Conservation (phyloP, 2,113 vertebrate genomes). For the Hassar affinis region DNA sequence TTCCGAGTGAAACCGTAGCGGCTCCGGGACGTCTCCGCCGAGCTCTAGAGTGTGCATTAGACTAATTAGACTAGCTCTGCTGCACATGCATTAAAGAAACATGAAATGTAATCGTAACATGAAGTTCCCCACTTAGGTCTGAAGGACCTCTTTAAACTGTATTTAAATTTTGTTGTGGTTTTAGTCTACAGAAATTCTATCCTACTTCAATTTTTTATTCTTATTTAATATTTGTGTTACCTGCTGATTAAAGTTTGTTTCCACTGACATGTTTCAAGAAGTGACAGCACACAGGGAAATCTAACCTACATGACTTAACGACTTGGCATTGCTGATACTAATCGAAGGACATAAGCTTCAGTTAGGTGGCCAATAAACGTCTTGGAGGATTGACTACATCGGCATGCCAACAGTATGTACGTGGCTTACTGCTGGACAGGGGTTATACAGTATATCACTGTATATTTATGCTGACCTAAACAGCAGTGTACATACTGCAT, state of each 20-base stretch:
- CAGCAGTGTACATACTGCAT: background rate
- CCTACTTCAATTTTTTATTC: no score
- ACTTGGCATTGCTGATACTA: background rate
- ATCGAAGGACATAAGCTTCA: background rate
- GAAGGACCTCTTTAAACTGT: background rate
- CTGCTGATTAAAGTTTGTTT: no score
- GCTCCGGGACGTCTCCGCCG: background rate
- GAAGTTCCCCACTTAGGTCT: background rate
- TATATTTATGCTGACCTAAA: background rate
- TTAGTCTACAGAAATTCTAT: background rate
- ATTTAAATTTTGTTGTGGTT: background rate
- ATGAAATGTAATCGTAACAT: background rate
- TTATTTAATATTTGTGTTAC: no score
- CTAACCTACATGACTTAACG: background rate
- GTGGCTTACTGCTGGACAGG: background rate
- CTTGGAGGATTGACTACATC: background rate
- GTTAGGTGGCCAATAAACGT: background rate
- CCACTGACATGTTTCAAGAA: background rate
- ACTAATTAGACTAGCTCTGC: conserved; percentile 3
- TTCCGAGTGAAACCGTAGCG: background rate
- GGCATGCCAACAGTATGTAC: background rate
- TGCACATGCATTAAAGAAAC: background rate
- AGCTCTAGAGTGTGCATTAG: background rate
- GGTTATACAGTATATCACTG: background rate
- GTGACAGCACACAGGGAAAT: background rate